These are phyloP conservation scores for Corella eumyota DNA, from an alignment of 23 tunicate genomes.

Conservation along the genomic window DNA sequence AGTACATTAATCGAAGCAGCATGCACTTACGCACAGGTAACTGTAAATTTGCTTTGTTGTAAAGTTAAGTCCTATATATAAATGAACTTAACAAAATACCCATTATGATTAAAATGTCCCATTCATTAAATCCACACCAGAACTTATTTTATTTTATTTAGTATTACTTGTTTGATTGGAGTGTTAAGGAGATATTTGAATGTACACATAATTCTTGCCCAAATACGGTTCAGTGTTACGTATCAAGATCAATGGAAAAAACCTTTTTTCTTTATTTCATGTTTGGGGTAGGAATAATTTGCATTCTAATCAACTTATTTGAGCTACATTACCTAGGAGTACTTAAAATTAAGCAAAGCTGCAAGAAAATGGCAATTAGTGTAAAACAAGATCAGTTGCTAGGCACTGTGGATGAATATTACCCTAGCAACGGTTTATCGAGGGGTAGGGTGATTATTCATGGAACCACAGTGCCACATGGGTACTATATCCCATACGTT, in stretches of 20 bases:
- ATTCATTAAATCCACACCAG: no score
- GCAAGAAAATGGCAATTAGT: no score
- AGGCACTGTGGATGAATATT: no score
- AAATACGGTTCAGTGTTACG: conserved; percentile 61
- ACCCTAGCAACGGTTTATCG: no score
- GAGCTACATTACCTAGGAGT: conserved; percentile 52
- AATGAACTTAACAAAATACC: no score
- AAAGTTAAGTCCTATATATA: no score
- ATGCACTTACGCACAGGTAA: conserved; percentile 37
- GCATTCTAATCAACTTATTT: conserved; percentile 47
- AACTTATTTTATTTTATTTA: conserved; percentile 19
- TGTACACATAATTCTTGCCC: conserved; percentile 74
- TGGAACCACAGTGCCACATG: conserved; percentile 61
- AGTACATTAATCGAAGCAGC: conserved; percentile 31
- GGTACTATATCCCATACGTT: conserved; percentile 80
- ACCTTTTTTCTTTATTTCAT: conserved; percentile 80
- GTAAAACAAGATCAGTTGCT: no score
- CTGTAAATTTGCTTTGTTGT: no score
- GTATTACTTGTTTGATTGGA: conserved; percentile 47
- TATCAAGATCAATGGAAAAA: conserved; percentile 86
- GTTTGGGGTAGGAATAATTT: conserved; percentile 64
- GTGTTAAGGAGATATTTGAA: conserved; percentile 47
- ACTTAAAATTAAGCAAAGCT: conserved; percentile 24
- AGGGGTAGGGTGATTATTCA: conserved; percentile 21
- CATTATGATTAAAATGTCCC: no score